phyloP scores from a whole-genome alignment of 1,140 invertebrate species.

The Lutraria rhynchaena region DNA sequence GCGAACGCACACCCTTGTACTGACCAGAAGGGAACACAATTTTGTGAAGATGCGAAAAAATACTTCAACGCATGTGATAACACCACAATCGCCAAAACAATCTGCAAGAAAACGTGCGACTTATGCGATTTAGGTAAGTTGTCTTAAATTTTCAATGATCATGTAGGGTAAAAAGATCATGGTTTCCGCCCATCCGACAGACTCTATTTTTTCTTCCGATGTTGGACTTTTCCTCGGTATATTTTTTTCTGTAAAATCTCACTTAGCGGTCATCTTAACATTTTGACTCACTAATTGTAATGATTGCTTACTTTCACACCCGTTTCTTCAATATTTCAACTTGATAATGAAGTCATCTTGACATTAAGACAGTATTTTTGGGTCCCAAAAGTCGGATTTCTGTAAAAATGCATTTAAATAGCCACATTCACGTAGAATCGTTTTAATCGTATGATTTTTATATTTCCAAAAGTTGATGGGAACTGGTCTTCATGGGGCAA shows the following conservation, averaged over 20 bases:
- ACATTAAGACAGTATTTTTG: no score
- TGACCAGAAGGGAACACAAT: background rate
- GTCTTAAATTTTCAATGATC: no score
- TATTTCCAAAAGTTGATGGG: conserved; percentile 67
- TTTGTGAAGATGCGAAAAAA: background rate
- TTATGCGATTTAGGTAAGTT: conserved; percentile 26
- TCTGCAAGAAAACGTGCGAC: conserved; percentile 27
- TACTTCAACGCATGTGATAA: background rate
- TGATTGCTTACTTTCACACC: no score
- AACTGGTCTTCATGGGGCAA: conserved; percentile 63
- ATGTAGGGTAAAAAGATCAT: no score
- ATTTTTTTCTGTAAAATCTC: background rate
- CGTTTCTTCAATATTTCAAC: no score
- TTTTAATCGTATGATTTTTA: no score
- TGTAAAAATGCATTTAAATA: no score
- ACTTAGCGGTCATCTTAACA: background rate
- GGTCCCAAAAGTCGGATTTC: no score
- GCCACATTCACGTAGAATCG: no score
- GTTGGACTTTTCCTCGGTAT: background rate
- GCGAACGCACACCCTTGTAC: background rate
- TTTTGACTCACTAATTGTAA: no score
- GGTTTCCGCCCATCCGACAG: no score
- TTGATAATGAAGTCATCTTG: no score
- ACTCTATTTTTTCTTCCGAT: background rate
- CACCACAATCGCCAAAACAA: background rate